These are phyloP conservation scores for Passer montanus DNA, from an alignment of 2,113 vertebrate species.

Conservation along the genomic window DNA sequence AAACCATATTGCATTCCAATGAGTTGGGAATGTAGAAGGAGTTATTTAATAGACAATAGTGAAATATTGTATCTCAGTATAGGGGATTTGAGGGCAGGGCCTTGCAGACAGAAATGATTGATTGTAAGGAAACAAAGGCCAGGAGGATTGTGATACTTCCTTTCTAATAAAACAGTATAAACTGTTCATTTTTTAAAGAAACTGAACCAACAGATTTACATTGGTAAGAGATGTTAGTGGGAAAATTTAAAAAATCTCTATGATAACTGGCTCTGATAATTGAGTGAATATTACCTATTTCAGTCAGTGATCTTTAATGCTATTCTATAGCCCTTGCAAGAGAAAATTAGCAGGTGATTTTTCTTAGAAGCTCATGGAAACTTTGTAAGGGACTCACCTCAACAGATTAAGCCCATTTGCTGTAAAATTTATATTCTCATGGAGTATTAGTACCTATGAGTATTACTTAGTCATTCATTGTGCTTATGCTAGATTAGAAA, in stretches of 20 bases:
- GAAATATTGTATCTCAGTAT: neutral
- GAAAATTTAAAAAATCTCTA: neutral
- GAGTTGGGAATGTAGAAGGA: neutral
- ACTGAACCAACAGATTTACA: neutral
- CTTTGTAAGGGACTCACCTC: neutral
- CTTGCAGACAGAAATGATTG: neutral
- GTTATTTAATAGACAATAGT: rapidly evolving
- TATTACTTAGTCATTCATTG: neutral
- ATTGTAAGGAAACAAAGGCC: neutral
- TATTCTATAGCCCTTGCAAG: neutral
- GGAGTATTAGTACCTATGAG: neutral
- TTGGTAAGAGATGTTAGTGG: neutral
- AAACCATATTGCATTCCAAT: neutral
- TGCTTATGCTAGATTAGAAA: neutral
- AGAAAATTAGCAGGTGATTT: neutral
- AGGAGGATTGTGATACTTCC: rapidly evolving
- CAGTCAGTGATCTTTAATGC: neutral
- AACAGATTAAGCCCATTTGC: neutral
- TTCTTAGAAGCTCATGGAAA: neutral
- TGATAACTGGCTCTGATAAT: neutral
- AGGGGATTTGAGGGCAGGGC: neutral
- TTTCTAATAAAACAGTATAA: neutral
- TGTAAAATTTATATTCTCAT: neutral
- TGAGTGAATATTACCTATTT: neutral
- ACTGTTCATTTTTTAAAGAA: neutral